Evolutionary conservation across 2,797 vertebrate species (phyloP).

Genomic region (Helicolenus hilgendorfi): DNA sequence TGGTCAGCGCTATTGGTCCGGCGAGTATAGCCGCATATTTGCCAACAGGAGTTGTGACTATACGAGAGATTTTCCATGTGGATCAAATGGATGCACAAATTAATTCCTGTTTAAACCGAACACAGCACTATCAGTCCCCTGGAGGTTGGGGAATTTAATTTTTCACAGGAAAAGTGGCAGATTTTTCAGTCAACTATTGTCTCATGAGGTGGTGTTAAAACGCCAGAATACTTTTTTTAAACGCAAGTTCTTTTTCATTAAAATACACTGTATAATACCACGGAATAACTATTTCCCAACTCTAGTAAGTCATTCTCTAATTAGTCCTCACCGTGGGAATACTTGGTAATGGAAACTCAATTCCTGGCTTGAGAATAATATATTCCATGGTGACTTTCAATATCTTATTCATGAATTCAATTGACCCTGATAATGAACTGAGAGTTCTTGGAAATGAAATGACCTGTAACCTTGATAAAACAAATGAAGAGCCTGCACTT

Average conservation of each 20-base stretch:
- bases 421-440: slow-evolving; percentile 69
- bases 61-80: slow-evolving; percentile 30
- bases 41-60: slow-evolving; percentile 23
- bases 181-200: neutral
- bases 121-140: neutral
- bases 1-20: slow-evolving; percentile 62
- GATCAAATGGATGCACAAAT: slow-evolving; percentile 47
- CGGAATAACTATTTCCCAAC: slow-evolving; percentile 39
- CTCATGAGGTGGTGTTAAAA: neutral
- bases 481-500: slow-evolving; percentile 29
- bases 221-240: neutral
- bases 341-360: slow-evolving; percentile 61
- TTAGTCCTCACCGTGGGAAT: slow-evolving; percentile 65
- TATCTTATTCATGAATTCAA: slow-evolving; percentile 84
- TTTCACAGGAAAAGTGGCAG: neutral
- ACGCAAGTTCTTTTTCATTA: slow-evolving; percentile 23
- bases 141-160: neutral
- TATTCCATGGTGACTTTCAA: slow-evolving; percentile 74
- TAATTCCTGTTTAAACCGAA: slow-evolving; percentile 32
- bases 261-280: slow-evolving; percentile 12
- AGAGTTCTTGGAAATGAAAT: slow-evolving; percentile 64
- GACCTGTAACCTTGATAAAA: slow-evolving; percentile 69
- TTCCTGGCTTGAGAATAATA: slow-evolving; percentile 64
- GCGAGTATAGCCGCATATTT: slow-evolving; percentile 40
- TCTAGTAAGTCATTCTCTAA: slow-evolving; percentile 55